Evolutionary conservation across 2,888 invertebrate genomes (phyloP).

Genomic region (Netelia melanura): DNA sequence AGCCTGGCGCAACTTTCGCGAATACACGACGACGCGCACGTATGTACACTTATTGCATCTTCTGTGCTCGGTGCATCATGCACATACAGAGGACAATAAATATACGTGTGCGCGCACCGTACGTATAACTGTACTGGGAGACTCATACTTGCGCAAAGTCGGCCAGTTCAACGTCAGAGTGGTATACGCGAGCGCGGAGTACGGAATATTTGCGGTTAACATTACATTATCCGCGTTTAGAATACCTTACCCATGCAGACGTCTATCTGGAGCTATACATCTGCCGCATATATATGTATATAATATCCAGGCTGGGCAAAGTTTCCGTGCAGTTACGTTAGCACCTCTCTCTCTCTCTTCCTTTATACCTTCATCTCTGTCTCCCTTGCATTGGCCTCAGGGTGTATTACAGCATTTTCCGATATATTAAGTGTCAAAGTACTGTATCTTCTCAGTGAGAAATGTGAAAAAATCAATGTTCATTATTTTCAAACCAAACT

Average conservation of each 20-base stretch:
- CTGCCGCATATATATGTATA: conserved; percentile 65
- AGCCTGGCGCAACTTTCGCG: conserved; percentile 29
- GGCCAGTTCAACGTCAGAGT: conserved; percentile 46
- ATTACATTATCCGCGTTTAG: conserved; percentile 76
- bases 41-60: not conserved
- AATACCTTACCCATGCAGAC: conserved; percentile 71
- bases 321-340: conserved; percentile 41
- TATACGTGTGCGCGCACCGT: not conserved
- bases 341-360: conserved; percentile 11
- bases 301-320: conserved; percentile 62
- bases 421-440: conserved; percentile 13
- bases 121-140: conserved; percentile 17
- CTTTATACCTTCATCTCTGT: conserved; percentile 26
- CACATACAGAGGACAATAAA: not conserved
- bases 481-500: too few relatives aligned
- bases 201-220: conserved; percentile 75
- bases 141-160: conserved; percentile 28
- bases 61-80: conserved; percentile 18
- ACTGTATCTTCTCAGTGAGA: not conserved
- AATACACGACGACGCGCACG: not conserved
- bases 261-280: conserved; percentile 74
- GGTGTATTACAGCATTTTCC: too few relatives aligned
- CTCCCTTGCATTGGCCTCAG: not conserved
- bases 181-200: conserved; percentile 16
- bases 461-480: too few relatives aligned